These are phyloP conservation scores for Anthonomus grandis DNA, from an alignment of 1,140 invertebrate genomes.

Conservation along the genomic window DNA sequence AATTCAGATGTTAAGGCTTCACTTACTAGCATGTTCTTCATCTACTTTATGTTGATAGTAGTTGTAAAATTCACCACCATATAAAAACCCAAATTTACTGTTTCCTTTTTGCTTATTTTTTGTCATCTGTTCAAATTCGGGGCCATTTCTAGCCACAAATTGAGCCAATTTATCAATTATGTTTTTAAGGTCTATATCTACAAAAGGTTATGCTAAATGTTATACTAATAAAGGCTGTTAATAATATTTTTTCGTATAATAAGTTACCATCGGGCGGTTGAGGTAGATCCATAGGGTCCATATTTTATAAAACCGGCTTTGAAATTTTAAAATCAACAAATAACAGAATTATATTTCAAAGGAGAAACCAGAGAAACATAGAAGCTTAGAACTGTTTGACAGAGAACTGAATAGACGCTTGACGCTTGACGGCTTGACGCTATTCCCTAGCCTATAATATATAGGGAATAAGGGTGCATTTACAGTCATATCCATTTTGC, in stretches of 20 bases:
- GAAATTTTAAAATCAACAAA: too few relatives aligned
- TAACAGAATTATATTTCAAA: too few relatives aligned
- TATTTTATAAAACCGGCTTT: too few relatives aligned
- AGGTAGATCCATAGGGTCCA: slow-evolving; percentile 5
- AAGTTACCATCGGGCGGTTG: slow-evolving; percentile 6
- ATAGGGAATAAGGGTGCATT: too few relatives aligned
- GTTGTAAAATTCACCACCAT: slow-evolving; percentile 91
- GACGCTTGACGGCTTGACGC: too few relatives aligned
- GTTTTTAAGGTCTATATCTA: slow-evolving; percentile 88
- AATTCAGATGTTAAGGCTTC: neutral
- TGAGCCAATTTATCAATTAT: slow-evolving; percentile 98
- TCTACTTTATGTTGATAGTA: slow-evolving; percentile 97
- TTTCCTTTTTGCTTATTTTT: slow-evolving; percentile 98
- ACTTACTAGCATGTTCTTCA: slow-evolving; percentile 81
- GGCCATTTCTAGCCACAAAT: slow-evolving; percentile 97
- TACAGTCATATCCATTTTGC: too few relatives aligned
- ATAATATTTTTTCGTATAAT: too few relatives aligned
- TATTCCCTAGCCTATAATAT: too few relatives aligned
- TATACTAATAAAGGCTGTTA: neutral
- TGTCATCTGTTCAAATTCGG: slow-evolving; percentile 97
- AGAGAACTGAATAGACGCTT: too few relatives aligned
- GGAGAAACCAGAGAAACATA: too few relatives aligned
- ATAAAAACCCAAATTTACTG: slow-evolving; percentile 94
- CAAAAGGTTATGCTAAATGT: slow-evolving; percentile 7
- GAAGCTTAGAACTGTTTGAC: too few relatives aligned